Conservation (phyloP, 2,797 vertebrate genomes). For the Hydrophis major region DNA sequence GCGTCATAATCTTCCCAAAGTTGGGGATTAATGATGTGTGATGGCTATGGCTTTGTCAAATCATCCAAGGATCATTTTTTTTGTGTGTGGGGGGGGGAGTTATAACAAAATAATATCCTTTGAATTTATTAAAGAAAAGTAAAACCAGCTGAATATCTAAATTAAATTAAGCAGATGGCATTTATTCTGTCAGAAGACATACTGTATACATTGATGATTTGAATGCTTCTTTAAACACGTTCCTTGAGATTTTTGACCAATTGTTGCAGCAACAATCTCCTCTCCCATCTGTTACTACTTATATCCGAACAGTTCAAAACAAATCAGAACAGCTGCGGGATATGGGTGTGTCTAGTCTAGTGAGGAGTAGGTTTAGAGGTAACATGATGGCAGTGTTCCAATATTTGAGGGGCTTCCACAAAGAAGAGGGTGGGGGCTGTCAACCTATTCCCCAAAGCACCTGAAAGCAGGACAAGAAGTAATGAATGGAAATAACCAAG, state of each 20-base stretch:
- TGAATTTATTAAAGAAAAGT: neutral
- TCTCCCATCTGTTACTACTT: neutral
- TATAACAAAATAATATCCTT: neutral
- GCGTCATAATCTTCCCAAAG: neutral
- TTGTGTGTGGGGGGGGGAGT: rapidly evolving
- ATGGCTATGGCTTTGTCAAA: neutral
- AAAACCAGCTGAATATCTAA: neutral
- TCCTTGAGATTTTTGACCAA: neutral
- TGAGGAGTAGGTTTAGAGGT: neutral
- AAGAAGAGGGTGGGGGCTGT: neutral
- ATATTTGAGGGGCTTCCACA: neutral
- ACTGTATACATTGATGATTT: neutral
- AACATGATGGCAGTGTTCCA: neutral
- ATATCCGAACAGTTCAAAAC: neutral
- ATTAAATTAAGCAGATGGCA: neutral
- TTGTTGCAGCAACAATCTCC: neutral
- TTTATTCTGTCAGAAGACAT: neutral
- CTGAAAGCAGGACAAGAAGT: neutral
- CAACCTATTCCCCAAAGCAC: neutral
- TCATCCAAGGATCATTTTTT: neutral
- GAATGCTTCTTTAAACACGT: neutral
- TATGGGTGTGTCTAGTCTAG: neutral
- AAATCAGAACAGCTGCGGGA: neutral
- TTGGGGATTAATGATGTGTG: neutral
- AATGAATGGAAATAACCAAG: neutral